These are phyloP conservation scores for Brachionus koreanus DNA, from an alignment of 1,140 invertebrate genomes.

Conservation along the genomic window DNA sequence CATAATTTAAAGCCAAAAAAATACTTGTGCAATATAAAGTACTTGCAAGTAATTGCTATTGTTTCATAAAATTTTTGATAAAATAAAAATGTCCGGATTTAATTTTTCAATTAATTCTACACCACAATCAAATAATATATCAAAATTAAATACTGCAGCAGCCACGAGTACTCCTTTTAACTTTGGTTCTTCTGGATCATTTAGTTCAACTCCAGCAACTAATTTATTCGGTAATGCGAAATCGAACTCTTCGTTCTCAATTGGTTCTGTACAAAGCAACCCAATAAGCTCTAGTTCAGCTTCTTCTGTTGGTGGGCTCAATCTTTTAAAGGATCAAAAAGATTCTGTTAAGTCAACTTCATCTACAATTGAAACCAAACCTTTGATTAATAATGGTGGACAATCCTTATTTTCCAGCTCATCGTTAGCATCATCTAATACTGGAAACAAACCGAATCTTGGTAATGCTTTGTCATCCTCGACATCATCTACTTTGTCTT, in stretches of 20 bases:
- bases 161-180: background rate
- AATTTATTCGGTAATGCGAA: background rate
- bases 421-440: background rate
- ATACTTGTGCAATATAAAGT: too few species aligned
- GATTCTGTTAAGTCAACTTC: background rate
- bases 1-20: too few species aligned
- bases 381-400: background rate
- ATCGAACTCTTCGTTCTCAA: background rate
- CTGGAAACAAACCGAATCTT: background rate
- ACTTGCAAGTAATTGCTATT: too few species aligned
- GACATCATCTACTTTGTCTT: too few species aligned
- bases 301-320: background rate
- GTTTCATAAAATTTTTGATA: too few species aligned
- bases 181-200: slow-evolving; percentile 1
- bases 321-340: background rate
- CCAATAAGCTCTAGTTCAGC: background rate
- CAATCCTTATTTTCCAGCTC: background rate
- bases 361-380: background rate
- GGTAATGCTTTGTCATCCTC: background rate
- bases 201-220: background rate
- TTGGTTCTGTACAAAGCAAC: background rate
- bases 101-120: background rate
- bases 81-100: background rate
- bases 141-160: background rate
- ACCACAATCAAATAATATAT: slow-evolving; percentile 1